A percentile compares a stretch with the other conserved stretches of the same genome.
Conservation (phyloP, 2,888 invertebrate species). For the Odontocerum albicorne region DNA sequence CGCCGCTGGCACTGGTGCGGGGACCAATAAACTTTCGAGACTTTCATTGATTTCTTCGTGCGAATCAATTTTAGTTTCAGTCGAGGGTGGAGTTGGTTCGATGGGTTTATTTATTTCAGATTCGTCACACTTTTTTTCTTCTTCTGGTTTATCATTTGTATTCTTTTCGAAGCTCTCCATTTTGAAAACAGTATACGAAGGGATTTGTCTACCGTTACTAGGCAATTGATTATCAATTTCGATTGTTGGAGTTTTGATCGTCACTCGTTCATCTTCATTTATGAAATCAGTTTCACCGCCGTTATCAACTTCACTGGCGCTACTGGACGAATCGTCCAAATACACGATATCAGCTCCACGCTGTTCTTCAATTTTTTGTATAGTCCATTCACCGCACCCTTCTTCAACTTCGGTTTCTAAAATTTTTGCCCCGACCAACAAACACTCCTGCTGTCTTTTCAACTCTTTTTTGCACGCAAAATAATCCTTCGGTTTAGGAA, state of each 20-base stretch:
- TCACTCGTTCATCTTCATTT: constrained; percentile 52
- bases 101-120: background rate
- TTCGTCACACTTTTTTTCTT: background rate
- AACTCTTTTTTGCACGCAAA: constrained; percentile 40
- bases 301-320: constrained; percentile 62
- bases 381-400: constrained; percentile 59
- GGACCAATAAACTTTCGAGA: constrained; percentile 28
- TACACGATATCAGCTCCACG: constrained; percentile 69
- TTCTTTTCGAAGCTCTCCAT: background rate
- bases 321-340: constrained; percentile 67
- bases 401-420: constrained; percentile 59
- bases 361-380: constrained; percentile 54
- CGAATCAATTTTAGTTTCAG: constrained; percentile 17
- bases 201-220: background rate
- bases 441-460: constrained; percentile 53
- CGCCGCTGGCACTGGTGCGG: constrained; percentile 25
- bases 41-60: constrained; percentile 32
- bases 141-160: background rate
- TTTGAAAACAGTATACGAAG: background rate
- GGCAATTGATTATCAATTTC: constrained; percentile 47
- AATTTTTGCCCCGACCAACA: constrained; percentile 65
- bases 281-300: constrained; percentile 52
- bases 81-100: constrained; percentile 16
- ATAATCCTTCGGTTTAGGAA: constrained; percentile 31
- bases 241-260: constrained; percentile 56